phyloP scores from a whole-genome alignment of 2,888 invertebrate species.

The Prosopocoilus inquinatus region DNA sequence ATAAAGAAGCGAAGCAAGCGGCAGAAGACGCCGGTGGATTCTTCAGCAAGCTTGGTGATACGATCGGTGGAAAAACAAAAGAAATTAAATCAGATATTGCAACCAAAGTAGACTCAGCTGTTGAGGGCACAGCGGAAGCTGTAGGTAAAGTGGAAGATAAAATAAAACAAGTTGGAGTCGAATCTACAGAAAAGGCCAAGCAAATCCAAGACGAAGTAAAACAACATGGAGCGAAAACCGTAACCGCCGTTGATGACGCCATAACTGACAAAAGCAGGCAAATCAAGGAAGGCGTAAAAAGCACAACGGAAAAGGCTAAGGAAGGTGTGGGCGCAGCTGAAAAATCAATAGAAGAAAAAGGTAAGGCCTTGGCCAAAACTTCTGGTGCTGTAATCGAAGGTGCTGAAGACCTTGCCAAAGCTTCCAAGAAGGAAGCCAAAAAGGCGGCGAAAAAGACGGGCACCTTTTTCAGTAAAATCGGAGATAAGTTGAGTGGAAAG shows the following conservation, averaged over 20 bases:
- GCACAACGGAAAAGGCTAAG: background rate
- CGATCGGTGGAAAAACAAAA: constrained; percentile 23
- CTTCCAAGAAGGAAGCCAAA: constrained; percentile 14
- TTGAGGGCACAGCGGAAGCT: constrained; percentile 1
- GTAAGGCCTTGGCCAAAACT: background rate
- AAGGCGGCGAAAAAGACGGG: constrained; percentile 23
- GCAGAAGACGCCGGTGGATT: constrained; percentile 18
- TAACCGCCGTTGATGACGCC: constrained; percentile 2
- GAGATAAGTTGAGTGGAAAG: constrained; percentile 22
- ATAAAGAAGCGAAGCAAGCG: constrained; percentile 10
- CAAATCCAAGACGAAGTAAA: background rate
- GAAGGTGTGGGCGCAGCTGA: constrained; percentile 9
- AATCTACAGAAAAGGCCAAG: constrained; percentile 1
- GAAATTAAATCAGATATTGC: constrained; percentile 11
- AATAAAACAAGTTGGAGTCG: constrained; percentile 8
- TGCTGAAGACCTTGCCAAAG: constrained; percentile 4
- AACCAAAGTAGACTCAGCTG: background rate
- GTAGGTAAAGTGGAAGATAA: background rate
- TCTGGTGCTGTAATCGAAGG: background rate
- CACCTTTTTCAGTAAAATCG: constrained; percentile 23
- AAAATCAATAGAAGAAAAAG: too few species aligned
- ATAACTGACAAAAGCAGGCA: background rate
- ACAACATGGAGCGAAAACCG: background rate
- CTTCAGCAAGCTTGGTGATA: constrained; percentile 21
- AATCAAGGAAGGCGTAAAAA: background rate